phyloP scores from a whole-genome alignment of 2,797 vertebrate genomes.

The Orientallactaga sibirica region DNA sequence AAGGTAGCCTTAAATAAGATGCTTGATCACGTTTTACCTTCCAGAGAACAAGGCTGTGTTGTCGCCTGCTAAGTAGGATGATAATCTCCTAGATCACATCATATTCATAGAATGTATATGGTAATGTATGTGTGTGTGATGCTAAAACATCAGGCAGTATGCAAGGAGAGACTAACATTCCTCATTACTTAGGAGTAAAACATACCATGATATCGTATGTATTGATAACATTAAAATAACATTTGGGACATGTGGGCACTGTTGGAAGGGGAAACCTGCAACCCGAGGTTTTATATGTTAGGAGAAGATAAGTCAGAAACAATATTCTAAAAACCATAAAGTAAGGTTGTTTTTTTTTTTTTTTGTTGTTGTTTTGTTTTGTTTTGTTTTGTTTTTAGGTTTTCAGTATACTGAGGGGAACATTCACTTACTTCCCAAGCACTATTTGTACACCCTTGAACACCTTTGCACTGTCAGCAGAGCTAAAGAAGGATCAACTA shows the following conservation, averaged over 20 bases:
- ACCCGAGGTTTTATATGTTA: neutral
- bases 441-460: neutral
- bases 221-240: neutral
- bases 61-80: neutral
- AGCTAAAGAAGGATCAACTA: neutral
- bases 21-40: neutral
- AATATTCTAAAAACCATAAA: neutral
- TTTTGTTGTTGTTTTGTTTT: no score
- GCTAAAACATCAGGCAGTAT: neutral
- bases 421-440: neutral
- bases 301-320: constrained; percentile 2
- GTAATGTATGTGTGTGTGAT: neutral
- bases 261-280: neutral
- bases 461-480: neutral
- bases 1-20: neutral
- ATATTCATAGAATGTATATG: neutral
- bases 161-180: neutral
- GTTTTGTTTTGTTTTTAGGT: neutral
- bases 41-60: neutral
- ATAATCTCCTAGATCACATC: neutral
- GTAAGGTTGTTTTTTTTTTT: no score
- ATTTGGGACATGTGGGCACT: neutral
- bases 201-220: neutral
- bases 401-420: neutral
- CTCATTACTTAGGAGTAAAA: neutral